Conservation (phyloP, 92 coral and sea anemone genomes). For the Zoanthus gigantus region DNA sequence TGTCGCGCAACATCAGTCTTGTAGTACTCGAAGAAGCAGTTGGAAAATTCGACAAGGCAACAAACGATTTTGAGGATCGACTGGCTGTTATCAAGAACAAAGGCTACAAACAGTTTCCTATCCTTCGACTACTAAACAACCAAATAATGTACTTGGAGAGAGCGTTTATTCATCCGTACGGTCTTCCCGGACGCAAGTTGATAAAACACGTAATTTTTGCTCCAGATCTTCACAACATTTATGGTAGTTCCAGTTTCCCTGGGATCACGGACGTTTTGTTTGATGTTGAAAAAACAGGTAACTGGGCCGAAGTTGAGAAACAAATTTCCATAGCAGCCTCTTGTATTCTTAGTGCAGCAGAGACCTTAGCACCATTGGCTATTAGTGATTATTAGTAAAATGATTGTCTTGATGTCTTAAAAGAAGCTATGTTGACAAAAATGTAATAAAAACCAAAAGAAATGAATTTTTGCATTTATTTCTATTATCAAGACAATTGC, state of each 20-base stretch:
- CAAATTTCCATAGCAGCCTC: constrained; percentile 79
- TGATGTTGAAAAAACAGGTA: constrained; percentile 70
- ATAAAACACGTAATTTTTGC: constrained; percentile 90
- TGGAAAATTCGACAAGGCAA: constrained; percentile 30
- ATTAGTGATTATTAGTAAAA: not conserved
- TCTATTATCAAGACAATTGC: too few relatives aligned
- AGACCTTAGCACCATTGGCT: constrained; percentile 35
- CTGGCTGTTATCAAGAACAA: constrained; percentile 33
- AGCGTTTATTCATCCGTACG: constrained; percentile 84
- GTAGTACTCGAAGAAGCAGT: constrained; percentile 50
- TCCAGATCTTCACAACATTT: constrained; percentile 78
- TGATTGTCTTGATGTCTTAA: not conserved
- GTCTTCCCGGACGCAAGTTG: constrained; percentile 78
- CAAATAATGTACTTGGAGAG: constrained; percentile 91
- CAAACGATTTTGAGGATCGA: constrained; percentile 45
- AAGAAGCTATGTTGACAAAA: not conserved
- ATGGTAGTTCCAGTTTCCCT: constrained; percentile 88
- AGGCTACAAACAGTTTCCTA: constrained; percentile 57
- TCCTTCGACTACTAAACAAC: constrained; percentile 85
- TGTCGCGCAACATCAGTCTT: constrained; percentile 25
- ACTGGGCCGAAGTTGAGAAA: constrained; percentile 74
- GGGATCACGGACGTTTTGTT: constrained; percentile 87
- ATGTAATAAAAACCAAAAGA: not conserved
- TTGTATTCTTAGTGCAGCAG: constrained; percentile 76
- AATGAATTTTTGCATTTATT: too few relatives aligned